A percentile compares a stretch with the other conserved stretches of the same genome.
Conservation (phyloP, 1,140 invertebrate species). For the Bombus affinis region DNA sequence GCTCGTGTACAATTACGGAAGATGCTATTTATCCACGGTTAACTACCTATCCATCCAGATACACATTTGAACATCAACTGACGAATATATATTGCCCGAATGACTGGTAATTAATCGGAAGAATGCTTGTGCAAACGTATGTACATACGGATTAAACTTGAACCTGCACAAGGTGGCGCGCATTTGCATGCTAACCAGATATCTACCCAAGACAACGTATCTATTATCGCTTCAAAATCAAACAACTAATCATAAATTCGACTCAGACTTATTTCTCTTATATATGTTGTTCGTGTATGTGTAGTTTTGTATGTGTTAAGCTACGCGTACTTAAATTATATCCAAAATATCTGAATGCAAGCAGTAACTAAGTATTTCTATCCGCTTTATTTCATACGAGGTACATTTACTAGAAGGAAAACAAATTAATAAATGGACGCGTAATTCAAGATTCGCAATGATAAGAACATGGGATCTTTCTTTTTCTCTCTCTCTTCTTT, state of each 20-base stretch:
- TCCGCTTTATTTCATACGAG: constrained; percentile 50
- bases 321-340: constrained; percentile 27
- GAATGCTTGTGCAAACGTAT: background rate
- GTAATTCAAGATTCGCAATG: constrained; percentile 10
- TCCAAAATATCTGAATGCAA: constrained; percentile 38
- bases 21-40: background rate
- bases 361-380: constrained; percentile 40
- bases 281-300: background rate
- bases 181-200: background rate
- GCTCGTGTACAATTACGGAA: background rate
- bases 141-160: background rate
- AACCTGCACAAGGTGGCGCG: background rate
- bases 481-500: background rate
- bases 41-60: background rate
- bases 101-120: background rate
- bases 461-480: constrained; percentile 29
- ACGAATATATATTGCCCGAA: background rate
- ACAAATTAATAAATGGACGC: constrained; percentile 28
- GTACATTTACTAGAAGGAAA: constrained; percentile 29
- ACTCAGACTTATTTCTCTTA: background rate
- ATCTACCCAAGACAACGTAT: too few relatives aligned
- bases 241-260: background rate
- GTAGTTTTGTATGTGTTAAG: background rate
- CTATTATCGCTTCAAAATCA: background rate
- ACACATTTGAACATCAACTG: background rate